Evolutionary conservation across 1,140 invertebrate species (phyloP), one percentile per base, ranked within the genome.

Genomic region (Rhysida immarginata): DNA sequence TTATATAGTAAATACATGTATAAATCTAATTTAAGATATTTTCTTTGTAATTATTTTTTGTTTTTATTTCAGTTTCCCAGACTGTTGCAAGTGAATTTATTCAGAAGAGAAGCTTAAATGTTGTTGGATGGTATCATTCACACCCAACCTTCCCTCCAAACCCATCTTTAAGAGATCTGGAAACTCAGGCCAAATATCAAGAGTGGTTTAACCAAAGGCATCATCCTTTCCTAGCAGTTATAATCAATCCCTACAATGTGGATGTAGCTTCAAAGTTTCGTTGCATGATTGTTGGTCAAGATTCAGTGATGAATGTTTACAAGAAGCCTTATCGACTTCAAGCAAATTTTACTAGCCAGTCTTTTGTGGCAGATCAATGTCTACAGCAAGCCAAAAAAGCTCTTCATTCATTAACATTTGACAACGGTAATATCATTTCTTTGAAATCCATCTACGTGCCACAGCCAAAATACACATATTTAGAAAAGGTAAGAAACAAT

Each of bases 121-220:
- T 80, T 14, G 71, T 81, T 2, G 79, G 79, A 2, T 81, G 79
- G 79, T 81, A 80, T 64, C 79, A 81, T 63, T 80, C 78, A 1
- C 79, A 81, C 68, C 79, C 79, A 21, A 76, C 74, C n/a, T 81
- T 81, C 60, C 66, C 69, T 8, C 76, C 79, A 1, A 74, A 78
- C 62, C 79, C 79, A 2, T 80, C 78, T 2, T 64, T 77, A 13
- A 71, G 78, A 55, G 79, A 81, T 66, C 66, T 81, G 20, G 74
- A 78, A 57, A 80, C 78, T 26, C 79, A 81, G 62, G 64, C 69
- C 27, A 69, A 72, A 51, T 73, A 78, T 55, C 75, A 81, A 69
- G 64, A 74, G 25, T 78, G 75, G 73, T 79, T 81, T 65, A 68
- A 72, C 23, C 66, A 72, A 59, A 69, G 67, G 48, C 70, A 71